Evolutionary conservation across 2,113 vertebrate genomes (phyloP), one percentile per base, ranked within the genome.

Genomic region (Albula glossodonta): DNA sequence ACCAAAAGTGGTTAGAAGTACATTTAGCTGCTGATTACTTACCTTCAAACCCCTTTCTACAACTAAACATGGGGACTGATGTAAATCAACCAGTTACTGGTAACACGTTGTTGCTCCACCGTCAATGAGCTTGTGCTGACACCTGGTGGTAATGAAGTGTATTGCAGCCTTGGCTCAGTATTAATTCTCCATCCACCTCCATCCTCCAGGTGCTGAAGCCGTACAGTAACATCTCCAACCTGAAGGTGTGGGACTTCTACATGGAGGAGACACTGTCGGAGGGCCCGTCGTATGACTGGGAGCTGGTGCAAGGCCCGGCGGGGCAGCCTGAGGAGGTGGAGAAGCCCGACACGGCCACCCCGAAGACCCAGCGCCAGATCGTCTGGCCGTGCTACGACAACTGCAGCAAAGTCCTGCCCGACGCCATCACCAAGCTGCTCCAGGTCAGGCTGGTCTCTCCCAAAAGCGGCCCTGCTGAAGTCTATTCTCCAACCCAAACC

Each of bases 171-270:
- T 9, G 17, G 48, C 12, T 17, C 22, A 60, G 19, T 48, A 22
- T 19, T 51, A 48, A 74, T 41, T 41, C 12, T 56, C 53, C 63
- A 50, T 63, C 22, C 63, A 17, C 48, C 25, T 50, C 60, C 51
- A 17, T 22, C 22, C 13, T 81, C 0, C 91, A 99, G 98, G 98
- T 99, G 83, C 92, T 99, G 84, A 95, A 97, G 82, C 98, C 98
- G 0, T 99, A 99, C 94, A 97, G 96, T 91, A 97, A 96, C 91
- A 94, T 98, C 83, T 99, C 98, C 93, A 99, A 98, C 93, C 96
- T 99, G 92, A 98, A 97, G 89, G 95, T 99, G 31, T 99, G 98
- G 98, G 98, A 99, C 91, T 99, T 97, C 89, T 99, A 99, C 92
- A 97, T 92, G 0, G 96, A 98, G 90, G 98, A 99, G 95, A 97